Evolutionary conservation across 1,140 invertebrate species (phyloP), one percentile per base, ranked within the genome.

Genomic region (Andrena cerasifolii): DNA sequence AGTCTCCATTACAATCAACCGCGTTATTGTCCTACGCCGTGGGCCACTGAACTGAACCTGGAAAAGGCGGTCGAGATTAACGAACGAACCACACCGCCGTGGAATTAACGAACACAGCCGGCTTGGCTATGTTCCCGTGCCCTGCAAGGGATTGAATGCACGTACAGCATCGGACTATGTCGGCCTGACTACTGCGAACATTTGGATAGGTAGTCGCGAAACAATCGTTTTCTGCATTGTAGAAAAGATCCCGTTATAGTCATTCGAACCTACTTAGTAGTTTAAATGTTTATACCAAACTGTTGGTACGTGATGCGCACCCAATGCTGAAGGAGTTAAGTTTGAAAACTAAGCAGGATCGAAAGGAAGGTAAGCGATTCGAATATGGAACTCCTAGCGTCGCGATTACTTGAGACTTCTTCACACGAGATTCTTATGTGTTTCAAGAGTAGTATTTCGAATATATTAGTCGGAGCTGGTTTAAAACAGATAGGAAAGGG

Each of bases 1-100:
- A 40, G 78, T 40, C 71, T 63, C 73, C 78, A 78, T 84, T 82
- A 85, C 83, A 87, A 88, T 88, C 83, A 84, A 79, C 78, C 66
- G 70, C 70, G 78, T 88, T 86, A 87, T 87, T 88, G 80, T 87
- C 79, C 81, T 68, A 65, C 14, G 31, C 53, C 21, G 45, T 47
- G 51, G 24, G 54, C 70, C 63, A 45, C 31, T 77, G 74, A 82
- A 31, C 49, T 36, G 43, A 80, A 83, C 53, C 21, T 75, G 66
- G 77, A 83, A 84, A 83, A 82, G 82, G 81, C 82, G 81, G 80
- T 65, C 61, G 61, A 56, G 81, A 83, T 84, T 80, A 77, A 80
- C 61, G 78, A 80, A 77, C 43, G 61, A 63, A 66, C 47, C 72
- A 28, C 61, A 33, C 47, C 47, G 53, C 24, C 68, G 59, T 31